Percentiles rank a stretch among this genome's conserved stretches.
phyloP scores from a whole-genome alignment of 2,888 invertebrate genomes.

The Dynastes maya region DNA sequence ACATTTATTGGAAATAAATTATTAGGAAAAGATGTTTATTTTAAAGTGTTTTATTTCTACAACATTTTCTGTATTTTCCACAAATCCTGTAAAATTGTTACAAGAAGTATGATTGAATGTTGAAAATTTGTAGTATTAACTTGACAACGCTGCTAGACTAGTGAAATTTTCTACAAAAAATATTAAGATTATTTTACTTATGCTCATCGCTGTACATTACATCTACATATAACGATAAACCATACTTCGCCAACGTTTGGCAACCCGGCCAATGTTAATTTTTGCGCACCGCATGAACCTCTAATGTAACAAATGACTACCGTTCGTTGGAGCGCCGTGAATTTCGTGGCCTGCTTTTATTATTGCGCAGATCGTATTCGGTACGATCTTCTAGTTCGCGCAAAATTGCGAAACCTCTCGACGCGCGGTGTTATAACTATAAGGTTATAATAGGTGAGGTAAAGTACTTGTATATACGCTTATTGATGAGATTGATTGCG shows the following conservation, averaged over 20 bases:
- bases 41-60: no score
- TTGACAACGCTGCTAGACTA: no score
- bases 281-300: conserved; percentile 13
- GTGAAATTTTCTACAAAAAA: no score
- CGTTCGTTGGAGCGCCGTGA: conserved; percentile 12
- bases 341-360: conserved; percentile 12
- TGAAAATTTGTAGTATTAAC: no score
- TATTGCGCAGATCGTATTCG: conserved; percentile 9
- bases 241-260: conserved; percentile 3
- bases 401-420: conserved; percentile 14
- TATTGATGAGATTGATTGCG: conserved; percentile 16
- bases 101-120: no score
- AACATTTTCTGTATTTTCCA: no score
- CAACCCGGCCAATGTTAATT: neutral
- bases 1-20: no score
- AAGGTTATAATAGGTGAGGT: no score
- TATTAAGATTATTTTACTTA: no score
- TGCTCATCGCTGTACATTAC: neutral
- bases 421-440: neutral
- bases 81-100: no score
- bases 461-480: neutral
- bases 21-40: no score
- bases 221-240: neutral
- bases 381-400: no score
- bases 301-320: conserved; percentile 41